A percentile compares a stretch with the other conserved stretches of the same genome.
These are phyloP conservation scores for Morinoia aosen DNA, from an alignment of 2,888 invertebrate species.

Conservation along the genomic window DNA sequence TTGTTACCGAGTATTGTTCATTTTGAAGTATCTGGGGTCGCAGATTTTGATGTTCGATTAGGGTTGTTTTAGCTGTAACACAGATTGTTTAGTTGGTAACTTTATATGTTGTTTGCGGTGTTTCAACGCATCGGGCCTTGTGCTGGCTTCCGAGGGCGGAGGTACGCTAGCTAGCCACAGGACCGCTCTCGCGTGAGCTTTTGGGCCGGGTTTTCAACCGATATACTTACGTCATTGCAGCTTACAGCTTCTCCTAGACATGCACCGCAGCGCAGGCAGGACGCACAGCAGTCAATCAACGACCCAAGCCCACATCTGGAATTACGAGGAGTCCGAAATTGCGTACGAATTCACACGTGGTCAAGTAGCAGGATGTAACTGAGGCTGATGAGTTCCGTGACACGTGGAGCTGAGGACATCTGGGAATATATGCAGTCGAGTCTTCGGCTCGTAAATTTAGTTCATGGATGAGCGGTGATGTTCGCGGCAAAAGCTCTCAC, in stretches of 20 bases:
- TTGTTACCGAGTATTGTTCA: neutral
- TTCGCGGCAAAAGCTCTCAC: neutral
- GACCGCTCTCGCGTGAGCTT: neutral
- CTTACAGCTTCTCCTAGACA: too few species aligned
- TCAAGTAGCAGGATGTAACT: neutral
- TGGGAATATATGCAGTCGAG: too few species aligned
- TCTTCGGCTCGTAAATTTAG: too few species aligned
- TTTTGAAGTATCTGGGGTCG: neutral
- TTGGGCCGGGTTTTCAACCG: too few species aligned
- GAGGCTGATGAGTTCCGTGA: neutral
- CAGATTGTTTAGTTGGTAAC: neutral
- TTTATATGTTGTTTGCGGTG: neutral
- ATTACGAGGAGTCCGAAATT: neutral
- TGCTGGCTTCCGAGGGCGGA: neutral
- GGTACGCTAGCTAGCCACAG: neutral
- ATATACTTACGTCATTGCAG: too few species aligned
- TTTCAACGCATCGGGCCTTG: neutral
- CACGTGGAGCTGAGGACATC: too few species aligned
- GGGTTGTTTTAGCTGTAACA: neutral
- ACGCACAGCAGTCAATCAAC: neutral
- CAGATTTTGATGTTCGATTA: neutral
- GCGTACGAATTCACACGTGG: neutral
- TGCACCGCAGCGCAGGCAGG: too few species aligned
- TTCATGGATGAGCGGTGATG: too few species aligned
- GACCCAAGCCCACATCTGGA: neutral